A percentile compares a stretch with the other conserved stretches of the same genome.
Conservation (phyloP, 2,113 vertebrate species). For the Probosciger aterrimus region DNA sequence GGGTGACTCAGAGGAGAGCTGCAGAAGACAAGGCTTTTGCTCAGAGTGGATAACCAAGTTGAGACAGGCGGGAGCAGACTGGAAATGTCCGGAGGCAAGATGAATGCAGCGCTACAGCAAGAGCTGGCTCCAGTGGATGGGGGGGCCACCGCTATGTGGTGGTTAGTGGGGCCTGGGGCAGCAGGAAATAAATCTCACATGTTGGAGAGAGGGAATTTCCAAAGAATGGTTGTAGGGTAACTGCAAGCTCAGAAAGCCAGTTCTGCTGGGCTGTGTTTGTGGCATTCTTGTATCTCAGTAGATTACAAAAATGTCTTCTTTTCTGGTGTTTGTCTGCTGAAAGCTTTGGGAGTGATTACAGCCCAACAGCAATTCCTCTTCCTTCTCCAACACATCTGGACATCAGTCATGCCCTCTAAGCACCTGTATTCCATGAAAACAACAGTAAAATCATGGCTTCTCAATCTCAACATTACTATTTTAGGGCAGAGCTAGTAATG, state of each 20-base stretch:
- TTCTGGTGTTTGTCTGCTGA: not conserved
- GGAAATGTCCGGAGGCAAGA: not conserved
- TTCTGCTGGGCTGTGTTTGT: not conserved
- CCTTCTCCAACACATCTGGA: not conserved
- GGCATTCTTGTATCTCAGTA: not conserved
- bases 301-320: not conserved
- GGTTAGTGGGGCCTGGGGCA: rapidly evolving
- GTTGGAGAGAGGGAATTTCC: not conserved
- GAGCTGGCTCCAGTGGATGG: not conserved
- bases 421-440: not conserved
- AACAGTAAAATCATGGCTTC: not conserved
- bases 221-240: not conserved
- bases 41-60: not conserved
- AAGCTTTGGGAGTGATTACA: not conserved
- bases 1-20: not conserved
- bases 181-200: not conserved
- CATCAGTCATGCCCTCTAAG: not conserved
- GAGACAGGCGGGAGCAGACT: not conserved
- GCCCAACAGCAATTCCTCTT: not conserved
- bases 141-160: not conserved
- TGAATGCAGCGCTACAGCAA: not conserved
- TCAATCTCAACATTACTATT: not conserved
- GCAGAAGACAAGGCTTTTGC: not conserved
- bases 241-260: not conserved
- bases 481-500: not conserved